These are phyloP conservation scores for Hippoglossus stenolepis DNA, from an alignment of 2,113 vertebrate genomes.

Conservation along the genomic window DNA sequence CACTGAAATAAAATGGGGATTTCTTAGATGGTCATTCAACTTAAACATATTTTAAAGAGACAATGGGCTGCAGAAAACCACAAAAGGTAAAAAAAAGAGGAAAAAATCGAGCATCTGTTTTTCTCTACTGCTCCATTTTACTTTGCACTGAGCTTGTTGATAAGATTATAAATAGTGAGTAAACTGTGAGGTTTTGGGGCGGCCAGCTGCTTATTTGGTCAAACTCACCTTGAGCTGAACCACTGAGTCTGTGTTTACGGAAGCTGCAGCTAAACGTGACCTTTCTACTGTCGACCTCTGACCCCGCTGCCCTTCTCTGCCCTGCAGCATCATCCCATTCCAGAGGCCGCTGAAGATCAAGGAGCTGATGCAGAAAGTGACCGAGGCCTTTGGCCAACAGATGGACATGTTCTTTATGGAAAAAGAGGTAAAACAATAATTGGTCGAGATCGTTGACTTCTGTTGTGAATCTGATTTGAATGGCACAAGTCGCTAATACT, in stretches of 20 bases:
- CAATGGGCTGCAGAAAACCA: neutral
- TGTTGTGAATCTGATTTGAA: neutral
- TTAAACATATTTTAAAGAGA: neutral
- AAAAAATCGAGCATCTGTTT: neutral
- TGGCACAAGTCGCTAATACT: neutral
- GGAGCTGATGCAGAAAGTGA: slow-evolving; percentile 91
- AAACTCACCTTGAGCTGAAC: no score
- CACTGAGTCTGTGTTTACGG: neutral
- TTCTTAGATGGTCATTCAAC: neutral
- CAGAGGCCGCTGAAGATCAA: slow-evolving; percentile 89
- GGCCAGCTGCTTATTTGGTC: neutral
- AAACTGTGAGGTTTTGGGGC: neutral
- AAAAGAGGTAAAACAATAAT: slow-evolving; percentile 84
- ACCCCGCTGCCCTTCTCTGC: slow-evolving; percentile 29
- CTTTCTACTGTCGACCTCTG: slow-evolving; percentile 18
- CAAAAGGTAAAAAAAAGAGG: neutral
- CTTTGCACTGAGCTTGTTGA: neutral
- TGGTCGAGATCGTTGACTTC: neutral
- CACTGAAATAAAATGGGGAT: slow-evolving; percentile 2
- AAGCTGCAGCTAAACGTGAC: slow-evolving; percentile 28
- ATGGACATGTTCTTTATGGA: slow-evolving; percentile 90
- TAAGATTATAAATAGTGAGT: neutral
- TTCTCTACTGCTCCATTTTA: neutral
- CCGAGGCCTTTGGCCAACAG: slow-evolving; percentile 91
- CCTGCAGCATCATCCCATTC: slow-evolving; percentile 89